phyloP scores from a whole-genome alignment of 37 sponge, comb jelly and placozoan genomes.

The Hexactinellida sp. region DNA sequence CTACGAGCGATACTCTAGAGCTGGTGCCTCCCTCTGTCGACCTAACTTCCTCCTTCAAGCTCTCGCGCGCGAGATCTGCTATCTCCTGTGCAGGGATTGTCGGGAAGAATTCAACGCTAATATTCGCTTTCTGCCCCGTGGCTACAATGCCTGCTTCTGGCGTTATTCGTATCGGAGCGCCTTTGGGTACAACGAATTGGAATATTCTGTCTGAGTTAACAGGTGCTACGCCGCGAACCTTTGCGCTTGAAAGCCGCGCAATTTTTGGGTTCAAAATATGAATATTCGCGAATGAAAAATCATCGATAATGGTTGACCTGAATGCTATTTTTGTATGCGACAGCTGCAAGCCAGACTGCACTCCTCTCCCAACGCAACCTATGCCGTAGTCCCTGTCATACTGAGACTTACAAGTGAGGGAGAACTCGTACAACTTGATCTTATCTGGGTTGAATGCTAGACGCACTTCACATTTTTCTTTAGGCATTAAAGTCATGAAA shows the following conservation, averaged over 20 bases:
- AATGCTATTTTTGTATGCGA: conserved; percentile 45
- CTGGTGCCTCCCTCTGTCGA: not conserved
- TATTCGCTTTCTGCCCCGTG: conserved; percentile 19
- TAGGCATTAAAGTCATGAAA: conserved; percentile 65
- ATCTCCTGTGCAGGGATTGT: not conserved
- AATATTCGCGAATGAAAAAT: conserved; percentile 24
- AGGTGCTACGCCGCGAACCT: conserved; percentile 25
- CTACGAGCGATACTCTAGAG: not conserved
- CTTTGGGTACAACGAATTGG: conserved; percentile 48
- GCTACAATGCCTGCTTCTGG: conserved; percentile 49
- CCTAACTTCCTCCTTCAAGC: not conserved
- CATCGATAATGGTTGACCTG: conserved; percentile 37
- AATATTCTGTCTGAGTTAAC: conserved; percentile 29
- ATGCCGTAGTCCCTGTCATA: conserved; percentile 33
- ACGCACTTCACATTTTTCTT: conserved; percentile 52
- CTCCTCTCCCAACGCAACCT: conserved; percentile 41
- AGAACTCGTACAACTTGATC: conserved; percentile 22
- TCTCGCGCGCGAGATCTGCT: not conserved
- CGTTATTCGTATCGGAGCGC: conserved; percentile 36
- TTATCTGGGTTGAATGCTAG: conserved; percentile 52
- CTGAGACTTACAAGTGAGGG: conserved; percentile 36
- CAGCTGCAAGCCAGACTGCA: conserved; percentile 47
- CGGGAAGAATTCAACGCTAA: not conserved
- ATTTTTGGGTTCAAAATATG: conserved; percentile 29
- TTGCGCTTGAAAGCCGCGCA: conserved; percentile 20